These are phyloP conservation scores for Gallinago media DNA, from an alignment of 2,113 vertebrate genomes.

Conservation along the genomic window DNA sequence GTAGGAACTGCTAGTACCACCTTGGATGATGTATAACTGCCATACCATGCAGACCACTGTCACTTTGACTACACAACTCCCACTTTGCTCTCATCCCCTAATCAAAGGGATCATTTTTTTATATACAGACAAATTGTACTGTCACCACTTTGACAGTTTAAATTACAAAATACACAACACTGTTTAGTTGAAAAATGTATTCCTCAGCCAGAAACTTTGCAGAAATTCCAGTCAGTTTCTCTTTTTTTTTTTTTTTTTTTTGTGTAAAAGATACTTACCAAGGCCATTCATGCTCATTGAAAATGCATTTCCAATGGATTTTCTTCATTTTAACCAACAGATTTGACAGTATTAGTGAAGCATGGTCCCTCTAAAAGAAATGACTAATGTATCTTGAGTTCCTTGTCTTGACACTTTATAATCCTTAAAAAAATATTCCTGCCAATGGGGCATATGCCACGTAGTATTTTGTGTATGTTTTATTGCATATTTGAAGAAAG, in stretches of 20 bases:
- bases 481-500: not conserved
- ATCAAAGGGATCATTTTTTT: not conserved
- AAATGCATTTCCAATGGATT: slow-evolving; percentile 35
- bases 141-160: not conserved
- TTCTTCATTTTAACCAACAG: slow-evolving; percentile 23
- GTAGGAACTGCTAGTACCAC: not conserved
- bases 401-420: not conserved
- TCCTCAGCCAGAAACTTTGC: not conserved
- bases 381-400: not conserved
- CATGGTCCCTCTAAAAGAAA: not conserved
- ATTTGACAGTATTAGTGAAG: not conserved
- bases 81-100: not conserved
- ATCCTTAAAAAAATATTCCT: not conserved
- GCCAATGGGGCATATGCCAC: not conserved
- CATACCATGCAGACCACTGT: not conserved
- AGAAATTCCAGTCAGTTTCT: not conserved
- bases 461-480: slow-evolving; percentile 14
- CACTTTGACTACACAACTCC: not conserved
- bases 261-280: not conserved
- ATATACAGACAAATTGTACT: not conserved
- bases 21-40: not conserved
- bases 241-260: not conserved
- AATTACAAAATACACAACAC: not conserved
- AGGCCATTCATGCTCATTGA: not conserved
- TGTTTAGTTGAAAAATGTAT: not conserved